Evolutionary conservation across 2,888 invertebrate species (phyloP), one percentile per base, ranked within the genome.

Genomic region (Drosophila pseudotalamancana): DNA sequence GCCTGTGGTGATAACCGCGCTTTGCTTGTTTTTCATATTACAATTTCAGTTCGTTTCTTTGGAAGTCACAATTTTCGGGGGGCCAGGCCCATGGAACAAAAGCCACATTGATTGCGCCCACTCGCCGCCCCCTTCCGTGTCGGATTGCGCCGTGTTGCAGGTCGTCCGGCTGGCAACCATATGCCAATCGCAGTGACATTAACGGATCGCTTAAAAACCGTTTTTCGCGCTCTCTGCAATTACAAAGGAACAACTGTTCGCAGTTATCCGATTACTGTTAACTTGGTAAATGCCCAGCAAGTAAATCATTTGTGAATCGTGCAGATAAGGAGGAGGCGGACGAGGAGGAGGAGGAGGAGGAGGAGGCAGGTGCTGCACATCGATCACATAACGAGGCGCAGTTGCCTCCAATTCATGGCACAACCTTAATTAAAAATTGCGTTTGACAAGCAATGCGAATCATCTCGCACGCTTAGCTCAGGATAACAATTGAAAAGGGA

Each of bases 381-480:
- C 57, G 51, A 64, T 59, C 71, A 75, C n/a, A n/a, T n/a, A n/a
- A n/a, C 42, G 63, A 39, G 16, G 35, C 61, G 32, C 55, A 54
- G 46, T 40, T 34, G 56, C 49, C 57, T 29, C 14, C 56, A 55
- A 81, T 68, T 61, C 61, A 32, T 21, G 72, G 74, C 50, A 57
- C 37, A 34, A 60, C 45, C 82, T 82, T 78, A 79, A 78, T 82
- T 78, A 74, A 78, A 67, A 78, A 65, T 45, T 43, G 23, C 35
- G 39, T 48, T 59, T 68, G 68, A 68, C 69, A 64, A 21, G 55
- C 46, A 27, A 46, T 25, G 19, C 21, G 43, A 43, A 42, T 8
- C 6, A 40, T 31, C 46, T 14, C 12, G n/a, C 40, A 25, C 19
- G 21, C 39, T 11, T 39, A 40, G 39, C 23, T 5, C 6, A 19